A percentile compares a stretch with the other conserved stretches of the same genome.
Conservation (phyloP, 1,140 invertebrate genomes). For the Drosophila virilis region DNA sequence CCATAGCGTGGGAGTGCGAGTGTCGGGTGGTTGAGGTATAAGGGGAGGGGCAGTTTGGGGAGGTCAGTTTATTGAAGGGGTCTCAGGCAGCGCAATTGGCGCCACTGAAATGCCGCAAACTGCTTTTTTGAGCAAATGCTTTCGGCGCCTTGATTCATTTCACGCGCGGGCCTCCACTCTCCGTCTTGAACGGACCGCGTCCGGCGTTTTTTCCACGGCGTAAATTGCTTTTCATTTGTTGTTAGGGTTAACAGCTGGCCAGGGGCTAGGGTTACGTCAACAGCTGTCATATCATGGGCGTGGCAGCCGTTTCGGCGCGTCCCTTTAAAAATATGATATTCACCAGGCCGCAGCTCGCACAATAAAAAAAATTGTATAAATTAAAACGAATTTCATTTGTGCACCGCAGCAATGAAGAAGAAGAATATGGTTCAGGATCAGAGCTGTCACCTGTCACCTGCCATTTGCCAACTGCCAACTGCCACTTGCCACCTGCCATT, state of each 20-base stretch:
- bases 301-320: constrained; percentile 47
- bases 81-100: constrained; percentile 17
- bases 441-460: constrained; percentile 3
- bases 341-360: constrained; percentile 19
- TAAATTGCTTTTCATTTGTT: constrained; percentile 77
- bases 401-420: constrained; percentile 35
- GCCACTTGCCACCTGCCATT: constrained; percentile 2
- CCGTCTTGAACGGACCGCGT: background rate
- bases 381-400: constrained; percentile 67
- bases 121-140: constrained; percentile 52
- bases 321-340: constrained; percentile 35
- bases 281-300: constrained; percentile 62
- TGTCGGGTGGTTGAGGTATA: background rate
- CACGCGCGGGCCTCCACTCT: constrained; percentile 5
- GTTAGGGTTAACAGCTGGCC: background rate
- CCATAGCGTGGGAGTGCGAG: background rate
- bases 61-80: constrained; percentile 1
- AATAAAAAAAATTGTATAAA: constrained; percentile 68
- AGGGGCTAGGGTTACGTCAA: constrained; percentile 47
- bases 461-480: constrained; percentile 1
- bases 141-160: constrained; percentile 60
- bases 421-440: constrained; percentile 54
- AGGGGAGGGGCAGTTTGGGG: background rate
- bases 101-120: constrained; percentile 36
- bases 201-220: constrained; percentile 45